phyloP scores from a whole-genome alignment of 2,797 vertebrate species.

The Anniella stebbinsi region DNA sequence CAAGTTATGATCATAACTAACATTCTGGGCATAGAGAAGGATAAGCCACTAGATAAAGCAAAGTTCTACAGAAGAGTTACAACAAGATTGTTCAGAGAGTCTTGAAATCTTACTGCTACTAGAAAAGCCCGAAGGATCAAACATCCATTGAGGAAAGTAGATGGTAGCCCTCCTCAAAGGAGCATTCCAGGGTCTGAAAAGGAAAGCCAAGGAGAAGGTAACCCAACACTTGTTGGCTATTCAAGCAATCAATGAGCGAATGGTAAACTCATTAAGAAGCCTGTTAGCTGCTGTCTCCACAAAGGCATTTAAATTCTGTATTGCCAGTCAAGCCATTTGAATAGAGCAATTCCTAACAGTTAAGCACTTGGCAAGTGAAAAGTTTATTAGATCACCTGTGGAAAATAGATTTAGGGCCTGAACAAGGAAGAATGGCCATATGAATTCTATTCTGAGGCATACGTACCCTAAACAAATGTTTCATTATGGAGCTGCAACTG shows the following conservation, averaged over 20 bases:
- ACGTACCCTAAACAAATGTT: background rate
- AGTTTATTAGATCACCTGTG: background rate
- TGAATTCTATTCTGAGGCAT: background rate
- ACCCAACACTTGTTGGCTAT: background rate
- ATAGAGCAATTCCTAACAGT: background rate
- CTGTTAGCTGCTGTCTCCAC: background rate
- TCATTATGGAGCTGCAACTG: background rate
- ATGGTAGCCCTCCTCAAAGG: background rate
- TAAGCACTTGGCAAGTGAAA: background rate
- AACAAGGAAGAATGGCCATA: background rate
- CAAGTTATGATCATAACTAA: background rate
- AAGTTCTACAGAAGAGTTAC: background rate
- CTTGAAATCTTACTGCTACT: background rate
- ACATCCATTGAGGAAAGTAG: background rate
- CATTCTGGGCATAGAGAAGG: background rate
- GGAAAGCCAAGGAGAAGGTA: background rate
- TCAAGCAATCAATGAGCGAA: background rate
- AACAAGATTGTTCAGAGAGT: background rate
- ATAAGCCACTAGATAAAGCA: background rate
- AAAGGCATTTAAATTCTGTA: background rate
- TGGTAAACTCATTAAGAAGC: background rate
- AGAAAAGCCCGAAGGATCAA: background rate
- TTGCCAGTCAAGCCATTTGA: background rate
- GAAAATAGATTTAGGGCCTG: background rate
- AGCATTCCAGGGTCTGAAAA: background rate